A percentile compares a stretch with the other conserved stretches of the same genome.
phyloP scores from a whole-genome alignment of 2,888 invertebrate species.

The Phortica magna region DNA sequence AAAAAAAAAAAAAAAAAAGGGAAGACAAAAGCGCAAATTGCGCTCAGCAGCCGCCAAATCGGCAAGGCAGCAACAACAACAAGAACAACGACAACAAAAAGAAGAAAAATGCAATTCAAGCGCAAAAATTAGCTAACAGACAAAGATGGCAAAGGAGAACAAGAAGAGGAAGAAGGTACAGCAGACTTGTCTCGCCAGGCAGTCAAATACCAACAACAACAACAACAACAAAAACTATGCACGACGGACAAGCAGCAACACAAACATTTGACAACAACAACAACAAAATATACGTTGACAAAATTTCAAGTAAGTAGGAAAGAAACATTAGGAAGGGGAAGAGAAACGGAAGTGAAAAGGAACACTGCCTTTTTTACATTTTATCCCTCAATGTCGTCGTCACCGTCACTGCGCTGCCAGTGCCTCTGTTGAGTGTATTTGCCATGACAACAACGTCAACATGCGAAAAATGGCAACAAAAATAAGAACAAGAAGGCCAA shows the following conservation, averaged over 20 bases:
- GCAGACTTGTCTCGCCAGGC: not conserved
- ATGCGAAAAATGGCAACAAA: too few relatives aligned
- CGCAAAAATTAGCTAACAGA: not conserved
- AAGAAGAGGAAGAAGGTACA: not conserved
- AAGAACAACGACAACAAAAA: not conserved
- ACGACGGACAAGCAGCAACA: not conserved
- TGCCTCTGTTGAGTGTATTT: too few relatives aligned
- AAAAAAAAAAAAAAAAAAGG: not conserved
- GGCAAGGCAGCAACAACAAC: not conserved
- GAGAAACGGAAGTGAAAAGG: too few relatives aligned
- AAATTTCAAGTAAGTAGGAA: too few relatives aligned
- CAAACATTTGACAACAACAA: too few relatives aligned
- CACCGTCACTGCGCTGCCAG: not conserved
- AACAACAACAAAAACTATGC: not conserved
- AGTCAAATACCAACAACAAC: not conserved
- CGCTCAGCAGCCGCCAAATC: not conserved
- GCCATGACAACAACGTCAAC: too few relatives aligned
- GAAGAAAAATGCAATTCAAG: not conserved
- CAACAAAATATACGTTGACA: too few relatives aligned
- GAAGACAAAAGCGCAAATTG: too few relatives aligned
- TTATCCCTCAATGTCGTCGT: not conserved
- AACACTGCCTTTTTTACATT: too few relatives aligned
- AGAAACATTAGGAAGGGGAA: too few relatives aligned
- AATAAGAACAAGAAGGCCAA: too few relatives aligned
- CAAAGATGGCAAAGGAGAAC: not conserved